These are phyloP conservation scores for Vollenhovia emeryi DNA, from an alignment of 1,140 invertebrate genomes.

Conservation along the genomic window DNA sequence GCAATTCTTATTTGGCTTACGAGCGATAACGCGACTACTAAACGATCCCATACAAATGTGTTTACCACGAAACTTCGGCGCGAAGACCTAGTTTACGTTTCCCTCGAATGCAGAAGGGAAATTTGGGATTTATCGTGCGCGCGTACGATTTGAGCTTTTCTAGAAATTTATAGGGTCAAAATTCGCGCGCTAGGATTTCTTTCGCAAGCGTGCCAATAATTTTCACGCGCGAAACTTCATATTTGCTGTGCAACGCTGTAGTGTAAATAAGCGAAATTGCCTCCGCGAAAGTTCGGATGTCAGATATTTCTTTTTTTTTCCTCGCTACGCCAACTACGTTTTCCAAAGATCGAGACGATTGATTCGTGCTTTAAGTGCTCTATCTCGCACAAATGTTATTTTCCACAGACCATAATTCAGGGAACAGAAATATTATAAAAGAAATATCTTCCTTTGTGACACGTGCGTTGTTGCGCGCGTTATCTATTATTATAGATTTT, in stretches of 20 bases:
- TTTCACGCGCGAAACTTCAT: slow-evolving; percentile 52
- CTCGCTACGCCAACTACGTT: slow-evolving; percentile 5
- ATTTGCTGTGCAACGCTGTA: slow-evolving; percentile 38
- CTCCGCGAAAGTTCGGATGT: slow-evolving; percentile 33
- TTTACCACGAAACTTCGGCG: slow-evolving; percentile 71
- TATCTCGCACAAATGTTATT: background rate
- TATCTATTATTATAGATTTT: too few species aligned
- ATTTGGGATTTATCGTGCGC: slow-evolving; percentile 65
- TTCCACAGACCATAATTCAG: background rate
- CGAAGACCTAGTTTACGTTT: slow-evolving; percentile 70
- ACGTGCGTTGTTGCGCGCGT: too few species aligned
- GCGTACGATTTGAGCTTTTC: slow-evolving; percentile 54
- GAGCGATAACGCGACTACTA: slow-evolving; percentile 66
- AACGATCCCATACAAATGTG: slow-evolving; percentile 74
- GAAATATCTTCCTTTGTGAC: too few species aligned
- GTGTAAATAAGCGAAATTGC: slow-evolving; percentile 55
- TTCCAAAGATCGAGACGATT: background rate
- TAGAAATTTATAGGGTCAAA: slow-evolving; percentile 62
- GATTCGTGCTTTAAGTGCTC: background rate
- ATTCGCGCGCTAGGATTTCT: slow-evolving; percentile 46
- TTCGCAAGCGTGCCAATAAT: slow-evolving; percentile 42
- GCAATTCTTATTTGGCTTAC: slow-evolving; percentile 69
- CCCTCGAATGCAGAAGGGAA: slow-evolving; percentile 48
- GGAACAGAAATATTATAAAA: background rate
- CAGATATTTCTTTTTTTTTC: slow-evolving; percentile 5